Evolutionary conservation across 2,797 vertebrate genomes (phyloP).

Genomic region (Pseudochirops cupreus): DNA sequence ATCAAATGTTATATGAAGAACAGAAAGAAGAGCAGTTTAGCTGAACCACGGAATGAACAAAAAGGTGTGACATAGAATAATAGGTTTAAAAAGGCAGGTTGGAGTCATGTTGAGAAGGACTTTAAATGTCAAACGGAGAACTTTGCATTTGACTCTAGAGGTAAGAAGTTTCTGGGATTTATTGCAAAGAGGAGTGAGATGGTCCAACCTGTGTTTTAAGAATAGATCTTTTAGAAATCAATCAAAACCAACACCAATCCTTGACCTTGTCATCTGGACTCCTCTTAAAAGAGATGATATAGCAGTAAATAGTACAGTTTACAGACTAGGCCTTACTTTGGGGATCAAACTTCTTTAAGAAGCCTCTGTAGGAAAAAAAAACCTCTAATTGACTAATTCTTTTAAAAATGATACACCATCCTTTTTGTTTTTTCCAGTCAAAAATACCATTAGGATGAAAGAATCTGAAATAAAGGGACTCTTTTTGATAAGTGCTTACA

Average conservation of each 20-base stretch:
- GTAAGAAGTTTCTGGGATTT: neutral
- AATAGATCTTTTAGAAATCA: conserved; percentile 34
- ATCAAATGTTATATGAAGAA: neutral
- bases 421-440: conserved; percentile 66
- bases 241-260: conserved; percentile 60
- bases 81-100: neutral
- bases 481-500: conserved; percentile 17
- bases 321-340: conserved; percentile 36
- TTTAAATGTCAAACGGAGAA: neutral
- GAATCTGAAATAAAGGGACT: conserved; percentile 49
- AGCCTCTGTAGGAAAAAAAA: conserved; percentile 6
- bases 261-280: conserved; percentile 36
- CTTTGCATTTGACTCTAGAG: neutral
- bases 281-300: conserved; percentile 54
- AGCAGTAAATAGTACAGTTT: conserved; percentile 28
- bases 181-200: neutral
- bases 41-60: neutral
- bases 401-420: conserved; percentile 31
- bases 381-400: conserved; percentile 36
- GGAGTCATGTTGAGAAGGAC: neutral
- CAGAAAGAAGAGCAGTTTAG: neutral
- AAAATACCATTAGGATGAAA: conserved; percentile 55
- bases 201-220: neutral
- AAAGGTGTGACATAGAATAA: neutral
- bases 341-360: neutral